phyloP scores from a whole-genome alignment of 2,888 invertebrate species.

The Mycalesis mineus region DNA sequence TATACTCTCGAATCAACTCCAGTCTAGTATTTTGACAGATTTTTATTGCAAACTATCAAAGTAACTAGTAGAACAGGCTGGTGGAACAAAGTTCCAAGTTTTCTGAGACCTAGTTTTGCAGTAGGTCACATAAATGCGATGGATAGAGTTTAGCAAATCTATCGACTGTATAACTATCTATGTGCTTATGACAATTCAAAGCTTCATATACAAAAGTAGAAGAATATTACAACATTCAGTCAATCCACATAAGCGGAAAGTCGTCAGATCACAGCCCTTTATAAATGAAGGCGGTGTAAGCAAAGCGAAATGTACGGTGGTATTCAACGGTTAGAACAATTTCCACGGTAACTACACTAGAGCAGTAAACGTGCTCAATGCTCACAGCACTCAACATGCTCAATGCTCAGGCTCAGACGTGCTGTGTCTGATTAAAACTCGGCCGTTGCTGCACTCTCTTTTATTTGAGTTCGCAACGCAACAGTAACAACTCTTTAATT shows the following conservation, averaged over 20 bases:
- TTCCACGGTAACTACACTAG: background rate
- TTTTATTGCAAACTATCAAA: too few species aligned
- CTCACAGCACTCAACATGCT: too few species aligned
- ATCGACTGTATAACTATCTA: background rate
- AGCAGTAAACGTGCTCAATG: background rate
- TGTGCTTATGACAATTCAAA: background rate
- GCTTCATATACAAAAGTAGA: background rate
- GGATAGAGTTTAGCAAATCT: background rate
- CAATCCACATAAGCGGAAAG: background rate
- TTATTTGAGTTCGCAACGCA: slow-evolving; percentile 42
- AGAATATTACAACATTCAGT: slow-evolving; percentile 25
- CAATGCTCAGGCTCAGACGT: background rate
- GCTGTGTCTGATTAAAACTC: slow-evolving; percentile 61
- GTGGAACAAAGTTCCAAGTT: too few species aligned
- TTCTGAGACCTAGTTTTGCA: too few species aligned
- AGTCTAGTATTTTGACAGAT: too few species aligned
- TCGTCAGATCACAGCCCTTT: background rate
- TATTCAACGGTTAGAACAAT: background rate
- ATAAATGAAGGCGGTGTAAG: background rate
- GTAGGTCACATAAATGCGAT: too few species aligned
- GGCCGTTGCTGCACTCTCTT: slow-evolving; percentile 39
- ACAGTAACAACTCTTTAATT: slow-evolving; percentile 29
- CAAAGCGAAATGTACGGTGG: background rate
- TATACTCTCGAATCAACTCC: too few species aligned
- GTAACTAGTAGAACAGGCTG: too few species aligned